Evolutionary conservation across 2,888 invertebrate species (phyloP), one percentile per base, ranked within the genome.

Genomic region (Lasioglossum malachurum): DNA sequence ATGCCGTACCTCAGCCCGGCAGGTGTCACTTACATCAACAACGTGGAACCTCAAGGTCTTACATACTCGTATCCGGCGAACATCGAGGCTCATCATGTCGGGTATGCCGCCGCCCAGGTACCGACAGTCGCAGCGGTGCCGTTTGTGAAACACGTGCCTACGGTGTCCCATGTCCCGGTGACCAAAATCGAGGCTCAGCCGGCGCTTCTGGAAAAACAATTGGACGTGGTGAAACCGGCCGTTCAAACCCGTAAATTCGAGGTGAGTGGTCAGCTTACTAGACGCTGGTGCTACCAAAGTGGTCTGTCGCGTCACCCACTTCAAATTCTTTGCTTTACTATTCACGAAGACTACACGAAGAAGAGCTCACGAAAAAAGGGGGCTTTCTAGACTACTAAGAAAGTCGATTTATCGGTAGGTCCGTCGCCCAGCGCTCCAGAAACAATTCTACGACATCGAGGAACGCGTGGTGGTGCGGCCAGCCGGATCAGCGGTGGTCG

Each of bases 401-500:
- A 53, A 53, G 10, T 53, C 10, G n/a, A 53, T n/a, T 0, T 19
- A 16, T 31, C 12, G 27, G 3, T 38, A 95, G 95, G 96, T 97
- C 16, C 96, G 96, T 84, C 96, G 97, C 86, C 97, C 97, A 69
- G 97, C 96, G 57, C 96, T 97, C 84, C 96, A 96, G 90, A 97
- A 97, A 93, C 96, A 97, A 92, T 97, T 97, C 94, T 97, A 96
- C 93, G 97, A 97, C 90, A 96, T 97, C 88, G 97, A 97, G 91
- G 96, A 97, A 91, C 96, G 96, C 74, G 96, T 96, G 38, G 95
- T 97, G 31, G 96, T 97, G 71, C 96, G 96, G 44, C 97, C 97
- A 0, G 96, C 96, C 7, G 97, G 97, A 46, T 96, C 96, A 16
- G 96, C 97, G 46, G 95, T 97, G 7, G 96, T 97, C 0, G 97